Evolutionary conservation across 2,113 vertebrate species (phyloP).

Genomic region (Ptilorrhoa leucosticta): DNA sequence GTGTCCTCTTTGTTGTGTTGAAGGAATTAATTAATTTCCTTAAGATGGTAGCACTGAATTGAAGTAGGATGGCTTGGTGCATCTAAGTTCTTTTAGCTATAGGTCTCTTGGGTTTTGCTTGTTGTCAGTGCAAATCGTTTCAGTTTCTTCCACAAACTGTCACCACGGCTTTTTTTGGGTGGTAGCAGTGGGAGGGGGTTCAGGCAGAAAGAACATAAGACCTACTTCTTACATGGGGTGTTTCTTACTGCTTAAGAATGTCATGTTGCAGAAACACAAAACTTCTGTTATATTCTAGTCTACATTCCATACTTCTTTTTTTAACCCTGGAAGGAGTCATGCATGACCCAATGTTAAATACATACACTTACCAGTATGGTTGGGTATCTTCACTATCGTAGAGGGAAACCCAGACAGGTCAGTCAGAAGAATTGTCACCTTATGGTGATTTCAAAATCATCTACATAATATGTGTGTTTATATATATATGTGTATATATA

Average conservation of each 20-base stretch:
- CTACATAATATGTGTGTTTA: not conserved
- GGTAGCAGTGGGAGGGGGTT: accelerated
- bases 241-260: not conserved
- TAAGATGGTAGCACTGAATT: not conserved
- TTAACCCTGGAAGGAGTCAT: not conserved
- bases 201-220: not conserved
- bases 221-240: accelerated
- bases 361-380: not conserved
- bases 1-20: not conserved
- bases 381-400: not conserved
- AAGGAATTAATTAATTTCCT: not conserved
- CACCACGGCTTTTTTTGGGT: not conserved
- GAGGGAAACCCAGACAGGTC: not conserved
- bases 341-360: not conserved
- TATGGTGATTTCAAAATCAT: not conserved
- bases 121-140: not conserved
- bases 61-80: not conserved
- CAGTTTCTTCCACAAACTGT: not conserved
- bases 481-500: not conserved
- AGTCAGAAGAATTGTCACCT: not conserved
- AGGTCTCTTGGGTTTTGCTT: not conserved
- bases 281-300: not conserved
- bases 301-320: not conserved
- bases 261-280: not conserved
- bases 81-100: not conserved